Percentiles rank a stretch among this genome's conserved stretches.
phyloP scores from a whole-genome alignment of 1,140 invertebrate genomes.

The Drosophila arawakana region DNA sequence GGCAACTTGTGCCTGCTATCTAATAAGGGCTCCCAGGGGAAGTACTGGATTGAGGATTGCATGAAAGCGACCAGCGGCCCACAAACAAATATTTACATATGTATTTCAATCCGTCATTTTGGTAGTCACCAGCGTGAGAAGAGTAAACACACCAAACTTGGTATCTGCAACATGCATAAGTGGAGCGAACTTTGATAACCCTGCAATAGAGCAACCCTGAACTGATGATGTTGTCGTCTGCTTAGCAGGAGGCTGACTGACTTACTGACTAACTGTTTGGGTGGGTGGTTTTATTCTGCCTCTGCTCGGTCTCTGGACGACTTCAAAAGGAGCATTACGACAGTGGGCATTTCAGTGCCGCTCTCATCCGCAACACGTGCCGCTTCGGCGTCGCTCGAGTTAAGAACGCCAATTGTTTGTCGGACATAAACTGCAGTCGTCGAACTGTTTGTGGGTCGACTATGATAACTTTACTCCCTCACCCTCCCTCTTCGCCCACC shows the following conservation, averaged over 20 bases:
- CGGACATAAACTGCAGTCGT: slow-evolving; percentile 64
- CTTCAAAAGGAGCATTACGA: slow-evolving; percentile 35
- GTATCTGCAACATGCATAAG: slow-evolving; percentile 45
- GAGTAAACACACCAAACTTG: slow-evolving; percentile 71
- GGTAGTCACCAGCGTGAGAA: slow-evolving; percentile 84
- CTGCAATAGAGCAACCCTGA: slow-evolving; percentile 17
- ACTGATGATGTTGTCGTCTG: slow-evolving; percentile 14
- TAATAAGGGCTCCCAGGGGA: slow-evolving; percentile 70
- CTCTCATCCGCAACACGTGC: slow-evolving; percentile 77
- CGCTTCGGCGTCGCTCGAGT: slow-evolving; percentile 40
- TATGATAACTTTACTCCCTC: slow-evolving; percentile 14
- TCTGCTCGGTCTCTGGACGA: not conserved
- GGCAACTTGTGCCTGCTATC: slow-evolving; percentile 68
- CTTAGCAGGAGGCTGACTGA: slow-evolving; percentile 52
- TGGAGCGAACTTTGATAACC: slow-evolving; percentile 16
- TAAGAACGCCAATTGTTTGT: slow-evolving; percentile 53
- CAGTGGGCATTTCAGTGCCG: slow-evolving; percentile 43
- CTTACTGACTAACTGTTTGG: slow-evolving; percentile 57
- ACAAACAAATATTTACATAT: slow-evolving; percentile 81
- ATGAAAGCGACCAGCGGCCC: slow-evolving; percentile 55
- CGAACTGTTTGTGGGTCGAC: slow-evolving; percentile 11
- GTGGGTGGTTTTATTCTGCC: not conserved
- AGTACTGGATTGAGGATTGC: not conserved
- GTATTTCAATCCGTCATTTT: slow-evolving; percentile 84
- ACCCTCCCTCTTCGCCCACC: not conserved